Evolutionary conservation across 37 sponge, comb jelly and placozoan species (phyloP).

Genomic region (Oscarella lobularis): DNA sequence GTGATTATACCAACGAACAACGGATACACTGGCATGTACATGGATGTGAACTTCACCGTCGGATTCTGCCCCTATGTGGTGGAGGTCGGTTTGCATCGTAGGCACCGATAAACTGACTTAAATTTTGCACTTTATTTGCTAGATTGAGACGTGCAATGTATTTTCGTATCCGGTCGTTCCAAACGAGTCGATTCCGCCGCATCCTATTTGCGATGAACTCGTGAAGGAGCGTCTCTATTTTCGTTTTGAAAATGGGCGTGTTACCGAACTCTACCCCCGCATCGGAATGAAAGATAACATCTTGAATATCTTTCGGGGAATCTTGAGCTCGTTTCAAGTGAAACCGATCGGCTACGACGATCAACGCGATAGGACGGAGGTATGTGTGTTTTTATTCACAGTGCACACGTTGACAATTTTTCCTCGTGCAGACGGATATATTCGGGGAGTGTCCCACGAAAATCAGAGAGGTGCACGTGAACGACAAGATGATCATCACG

Average conservation of each 20-base stretch:
- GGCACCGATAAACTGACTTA: no score
- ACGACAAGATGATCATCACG: background rate
- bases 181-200: no score
- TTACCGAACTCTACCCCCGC: background rate
- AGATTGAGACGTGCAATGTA: no score
- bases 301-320: background rate
- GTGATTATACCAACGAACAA: no score
- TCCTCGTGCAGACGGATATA: background rate
- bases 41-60: no score
- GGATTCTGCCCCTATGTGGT: no score
- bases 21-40: no score
- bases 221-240: no score
- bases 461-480: background rate
- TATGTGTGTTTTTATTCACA: background rate
- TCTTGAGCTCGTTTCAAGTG: background rate
- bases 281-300: background rate
- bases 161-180: no score
- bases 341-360: background rate
- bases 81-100: no score
- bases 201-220: no score
- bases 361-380: background rate
- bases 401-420: background rate
- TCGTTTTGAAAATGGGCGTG: background rate
- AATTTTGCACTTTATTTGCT: no score
- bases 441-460: background rate